Percentiles rank a stretch among this genome's conserved stretches.
phyloP scores from a whole-genome alignment of 2,113 vertebrate genomes.

The Chionodraco myersi region DNA sequence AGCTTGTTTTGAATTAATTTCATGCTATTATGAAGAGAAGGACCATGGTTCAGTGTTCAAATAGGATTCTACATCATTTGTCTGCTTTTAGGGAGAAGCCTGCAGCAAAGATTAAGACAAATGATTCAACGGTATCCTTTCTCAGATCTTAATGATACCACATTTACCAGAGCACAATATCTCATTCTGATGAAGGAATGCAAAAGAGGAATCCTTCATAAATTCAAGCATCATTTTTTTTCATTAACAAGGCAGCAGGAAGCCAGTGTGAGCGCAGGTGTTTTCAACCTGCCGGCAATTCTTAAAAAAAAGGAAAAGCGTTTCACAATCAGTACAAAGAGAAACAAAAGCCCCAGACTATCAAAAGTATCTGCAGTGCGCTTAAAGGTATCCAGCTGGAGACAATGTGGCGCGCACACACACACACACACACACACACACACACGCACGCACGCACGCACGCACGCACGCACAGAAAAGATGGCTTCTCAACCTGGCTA shows the following conservation, averaged over 20 bases:
- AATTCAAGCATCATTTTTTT: conserved; percentile 38
- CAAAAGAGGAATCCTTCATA: conserved; percentile 20
- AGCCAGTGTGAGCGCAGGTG: conserved; percentile 50
- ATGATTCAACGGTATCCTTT: conserved; percentile 35
- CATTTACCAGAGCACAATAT: conserved; percentile 5
- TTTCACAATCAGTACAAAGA: conserved; percentile 12
- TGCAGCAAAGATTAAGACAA: conserved; percentile 37
- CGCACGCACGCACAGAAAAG: conserved; percentile 17
- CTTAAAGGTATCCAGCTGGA: conserved; percentile 65
- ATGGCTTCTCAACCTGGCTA: conserved; percentile 59
- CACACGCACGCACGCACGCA: conserved; percentile 11
- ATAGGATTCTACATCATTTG: neutral
- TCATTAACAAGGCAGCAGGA: conserved; percentile 38
- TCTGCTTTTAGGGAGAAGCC: conserved; percentile 7
- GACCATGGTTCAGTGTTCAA: conserved; percentile 3
- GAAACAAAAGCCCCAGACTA: conserved; percentile 39
- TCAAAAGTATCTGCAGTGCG: conserved; percentile 26
- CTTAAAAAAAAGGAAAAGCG: neutral
- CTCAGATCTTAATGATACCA: conserved; percentile 21
- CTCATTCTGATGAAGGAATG: neutral
- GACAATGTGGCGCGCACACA: conserved; percentile 32
- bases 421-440: conserved; percentile 19
- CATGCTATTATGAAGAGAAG: conserved; percentile 7
- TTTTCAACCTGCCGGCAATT: conserved; percentile 30
- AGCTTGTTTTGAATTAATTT: conserved; percentile 25